A percentile compares a stretch with the other conserved stretches of the same genome.
phyloP scores from a whole-genome alignment of 1,140 invertebrate species.

The Anagrus nilaparvatae region DNA sequence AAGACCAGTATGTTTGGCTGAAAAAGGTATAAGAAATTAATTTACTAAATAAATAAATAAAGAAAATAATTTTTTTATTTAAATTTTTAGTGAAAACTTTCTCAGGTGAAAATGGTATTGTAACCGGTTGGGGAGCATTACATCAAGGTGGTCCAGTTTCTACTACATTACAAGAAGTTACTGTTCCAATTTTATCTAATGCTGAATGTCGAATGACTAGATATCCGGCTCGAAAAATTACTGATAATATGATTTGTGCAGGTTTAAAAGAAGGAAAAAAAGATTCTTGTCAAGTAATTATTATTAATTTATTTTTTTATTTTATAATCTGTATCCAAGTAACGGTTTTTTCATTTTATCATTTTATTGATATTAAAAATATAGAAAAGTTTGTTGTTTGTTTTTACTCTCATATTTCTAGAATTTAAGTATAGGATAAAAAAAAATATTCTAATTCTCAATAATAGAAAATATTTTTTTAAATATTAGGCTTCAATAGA shows the following conservation, averaged over 20 bases:
- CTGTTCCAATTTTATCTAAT: slow-evolving; percentile 64
- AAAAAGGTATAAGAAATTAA: slow-evolving; percentile 32
- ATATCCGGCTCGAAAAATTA: slow-evolving; percentile 59
- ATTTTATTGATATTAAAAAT: too few species aligned
- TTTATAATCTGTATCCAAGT: too few species aligned
- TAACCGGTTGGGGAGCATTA: slow-evolving; percentile 59
- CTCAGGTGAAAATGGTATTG: slow-evolving; percentile 41
- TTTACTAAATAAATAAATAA: background rate
- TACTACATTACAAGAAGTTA: slow-evolving; percentile 48
- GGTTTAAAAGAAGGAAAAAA: slow-evolving; percentile 63
- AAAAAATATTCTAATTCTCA: too few species aligned
- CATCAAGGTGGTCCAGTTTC: slow-evolving; percentile 45
- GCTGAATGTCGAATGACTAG: slow-evolving; percentile 54
- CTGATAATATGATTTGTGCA: slow-evolving; percentile 80
- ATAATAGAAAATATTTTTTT: too few species aligned
- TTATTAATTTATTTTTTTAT: too few species aligned
- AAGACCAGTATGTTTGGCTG: slow-evolving; percentile 63
- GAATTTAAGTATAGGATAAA: too few species aligned
- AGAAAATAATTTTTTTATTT: slow-evolving; percentile 3
- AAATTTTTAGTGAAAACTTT: slow-evolving; percentile 34
- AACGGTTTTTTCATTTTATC: too few species aligned
- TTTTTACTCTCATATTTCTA: too few species aligned
- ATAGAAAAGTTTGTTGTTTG: too few species aligned
- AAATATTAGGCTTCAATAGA: too few species aligned
- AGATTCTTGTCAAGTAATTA: slow-evolving; percentile 59